Percentiles rank a stretch among this genome's conserved stretches.
phyloP scores from a whole-genome alignment of 2,888 invertebrate species.

The Dasysyrphus tricinctus region DNA sequence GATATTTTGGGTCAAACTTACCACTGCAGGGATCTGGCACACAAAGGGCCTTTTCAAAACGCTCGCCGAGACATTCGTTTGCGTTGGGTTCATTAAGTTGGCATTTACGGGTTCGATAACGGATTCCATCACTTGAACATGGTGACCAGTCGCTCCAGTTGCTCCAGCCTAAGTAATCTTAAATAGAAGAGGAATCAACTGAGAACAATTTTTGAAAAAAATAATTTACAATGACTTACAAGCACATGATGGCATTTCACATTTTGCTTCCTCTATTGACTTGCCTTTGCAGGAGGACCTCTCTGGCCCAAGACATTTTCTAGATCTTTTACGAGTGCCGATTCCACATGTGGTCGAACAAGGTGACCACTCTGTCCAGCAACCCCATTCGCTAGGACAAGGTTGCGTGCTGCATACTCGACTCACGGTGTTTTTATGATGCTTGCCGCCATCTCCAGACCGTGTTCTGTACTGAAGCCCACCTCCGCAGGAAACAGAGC shows the following conservation, averaged over 20 bases:
- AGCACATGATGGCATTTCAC: slow-evolving; percentile 88
- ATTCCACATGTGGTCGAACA: slow-evolving; percentile 90
- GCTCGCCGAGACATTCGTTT: slow-evolving; percentile 88
- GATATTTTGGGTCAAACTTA: slow-evolving; percentile 59
- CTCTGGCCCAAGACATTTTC: slow-evolving; percentile 87
- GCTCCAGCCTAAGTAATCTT: slow-evolving; percentile 89
- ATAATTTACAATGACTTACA: slow-evolving; percentile 82
- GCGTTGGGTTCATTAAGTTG: slow-evolving; percentile 84
- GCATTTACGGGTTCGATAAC: slow-evolving; percentile 89
- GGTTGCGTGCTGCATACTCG: slow-evolving; percentile 90
- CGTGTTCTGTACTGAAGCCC: slow-evolving; percentile 88
- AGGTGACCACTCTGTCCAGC: slow-evolving; percentile 93
- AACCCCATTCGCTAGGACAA: slow-evolving; percentile 91
- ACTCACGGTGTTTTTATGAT: slow-evolving; percentile 85
- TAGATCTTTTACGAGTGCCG: slow-evolving; percentile 88
- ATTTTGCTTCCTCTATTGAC: slow-evolving; percentile 87
- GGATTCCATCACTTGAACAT: slow-evolving; percentile 87
- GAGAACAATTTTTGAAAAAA: neutral
- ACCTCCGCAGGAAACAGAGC: slow-evolving; percentile 87
- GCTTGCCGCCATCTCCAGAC: slow-evolving; percentile 84
- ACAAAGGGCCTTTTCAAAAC: slow-evolving; percentile 88
- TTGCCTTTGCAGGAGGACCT: slow-evolving; percentile 86
- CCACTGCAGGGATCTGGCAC: slow-evolving; percentile 81
- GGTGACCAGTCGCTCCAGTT: slow-evolving; percentile 89
- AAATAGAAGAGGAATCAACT: slow-evolving; percentile 72